A percentile compares a stretch with the other conserved stretches of the same genome.
These are phyloP conservation scores for Scaptomyza montana DNA, from an alignment of 1,140 invertebrate genomes.

Conservation along the genomic window DNA sequence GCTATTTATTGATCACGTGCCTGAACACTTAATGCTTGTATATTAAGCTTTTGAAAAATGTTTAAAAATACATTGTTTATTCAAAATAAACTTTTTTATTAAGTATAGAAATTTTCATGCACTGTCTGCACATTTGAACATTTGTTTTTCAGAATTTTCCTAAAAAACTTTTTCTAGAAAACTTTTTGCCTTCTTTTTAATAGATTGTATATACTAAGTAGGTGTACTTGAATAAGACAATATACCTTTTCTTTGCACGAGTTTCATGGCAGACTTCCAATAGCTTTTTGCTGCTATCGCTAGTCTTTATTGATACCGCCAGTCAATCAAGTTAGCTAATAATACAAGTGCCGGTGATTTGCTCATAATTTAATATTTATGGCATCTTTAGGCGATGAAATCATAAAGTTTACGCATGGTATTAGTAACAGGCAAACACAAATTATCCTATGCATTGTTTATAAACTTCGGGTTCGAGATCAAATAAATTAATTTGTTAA, in stretches of 20 bases:
- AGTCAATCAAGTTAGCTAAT: slow-evolving; percentile 55
- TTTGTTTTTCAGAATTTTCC: too few species aligned
- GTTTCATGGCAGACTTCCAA: not conserved
- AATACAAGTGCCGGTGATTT: slow-evolving; percentile 47
- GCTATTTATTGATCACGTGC: slow-evolving; percentile 33
- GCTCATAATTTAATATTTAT: slow-evolving; percentile 68
- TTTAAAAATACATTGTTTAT: too few species aligned
- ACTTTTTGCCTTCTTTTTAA: too few species aligned
- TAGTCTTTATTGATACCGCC: slow-evolving; percentile 32
- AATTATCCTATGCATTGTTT: not conserved
- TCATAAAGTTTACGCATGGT: slow-evolving; percentile 40
- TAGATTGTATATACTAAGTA: not conserved
- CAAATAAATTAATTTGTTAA: too few species aligned
- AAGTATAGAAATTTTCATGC: too few species aligned
- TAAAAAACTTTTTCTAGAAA: too few species aligned
- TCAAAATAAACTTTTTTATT: too few species aligned
- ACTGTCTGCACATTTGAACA: too few species aligned
- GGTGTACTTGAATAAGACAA: not conserved
- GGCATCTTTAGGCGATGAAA: slow-evolving; percentile 21
- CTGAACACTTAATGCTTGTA: not conserved
- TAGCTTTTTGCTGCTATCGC: slow-evolving; percentile 27
- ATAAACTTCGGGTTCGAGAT: not conserved
- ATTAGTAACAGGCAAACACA: not conserved
- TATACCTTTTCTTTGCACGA: not conserved
- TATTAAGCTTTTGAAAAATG: not conserved